Base-by-base conservation (phyloP, 1,140 invertebrate species). In the Drosophila trapezifrons region DNA sequence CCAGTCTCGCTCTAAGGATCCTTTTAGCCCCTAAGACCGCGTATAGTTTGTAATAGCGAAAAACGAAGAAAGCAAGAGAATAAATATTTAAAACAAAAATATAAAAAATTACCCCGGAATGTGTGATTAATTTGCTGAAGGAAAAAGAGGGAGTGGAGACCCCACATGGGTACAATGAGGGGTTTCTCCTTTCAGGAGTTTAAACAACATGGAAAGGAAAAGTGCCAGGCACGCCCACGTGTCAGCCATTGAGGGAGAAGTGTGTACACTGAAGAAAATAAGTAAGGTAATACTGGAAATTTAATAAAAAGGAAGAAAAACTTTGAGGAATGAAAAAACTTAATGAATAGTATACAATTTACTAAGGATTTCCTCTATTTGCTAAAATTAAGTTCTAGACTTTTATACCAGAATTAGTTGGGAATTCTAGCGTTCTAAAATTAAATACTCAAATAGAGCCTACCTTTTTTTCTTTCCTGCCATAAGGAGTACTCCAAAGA, bases 51-150 rank as follows among this genome's bases (percentile, higher is more conserved):
- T 82, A 86, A 87, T 87, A 87, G 83, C 83, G 73, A 87, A 86
- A 86, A 86, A 86, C 71, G 80, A 76, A 86, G 80, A 76, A 86
- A 85, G 65, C 65, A 85, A 85, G 69, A 75, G 67, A 83, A 83
- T 79, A 75, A 80, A 80, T 76, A 75, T 78, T 55, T 62, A 77
- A 64, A 78, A 78, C 57, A 32, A 66, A 58, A 70, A 40, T 20
- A 59, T 46, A 17, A 35, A 51, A 60, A 58, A 43, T 37, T 4
- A 20, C 13, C 13, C 4, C n/a, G 3, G 42, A 75, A 40, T 71
- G 64, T 75, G 56, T 85, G 69, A 84, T 80, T 84, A 80, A 80
- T 80, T 73, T 67, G 49, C 49, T 58, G 46, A 57, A 40, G 32
- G 25, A 27, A 43, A 60, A 35, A 38, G 15, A 63, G 29, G 56